Conservation (phyloP, 2,113 vertebrate species). For the Polypterus bichir region DNA sequence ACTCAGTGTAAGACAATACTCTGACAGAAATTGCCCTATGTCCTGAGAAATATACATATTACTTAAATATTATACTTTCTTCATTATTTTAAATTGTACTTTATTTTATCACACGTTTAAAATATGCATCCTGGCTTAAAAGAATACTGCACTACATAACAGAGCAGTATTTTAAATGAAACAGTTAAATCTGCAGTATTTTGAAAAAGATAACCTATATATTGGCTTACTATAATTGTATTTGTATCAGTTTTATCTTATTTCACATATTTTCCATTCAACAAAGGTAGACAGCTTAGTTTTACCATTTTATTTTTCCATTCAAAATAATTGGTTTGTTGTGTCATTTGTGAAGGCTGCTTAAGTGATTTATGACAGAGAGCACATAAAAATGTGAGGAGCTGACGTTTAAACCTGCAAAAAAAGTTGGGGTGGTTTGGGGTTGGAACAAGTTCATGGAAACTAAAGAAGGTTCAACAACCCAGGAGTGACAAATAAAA, state of each 20-base stretch:
- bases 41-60: too few relatives aligned
- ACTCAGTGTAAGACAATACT: too few relatives aligned
- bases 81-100: too few relatives aligned
- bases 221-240: not conserved
- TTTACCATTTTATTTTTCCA: constrained; percentile 2
- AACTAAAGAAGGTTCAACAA: constrained; percentile 29
- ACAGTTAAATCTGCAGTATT: constrained; percentile 2
- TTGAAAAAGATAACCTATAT: not conserved
- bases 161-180: not conserved
- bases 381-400: constrained; percentile 18
- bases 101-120: too few relatives aligned
- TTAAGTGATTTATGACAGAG: constrained; percentile 20
- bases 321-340: constrained; percentile 1
- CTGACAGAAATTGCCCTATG: too few relatives aligned
- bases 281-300: not conserved
- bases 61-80: too few relatives aligned
- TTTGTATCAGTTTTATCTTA: not conserved
- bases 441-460: constrained; percentile 16
- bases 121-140: too few relatives aligned
- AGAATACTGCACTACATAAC: too few relatives aligned
- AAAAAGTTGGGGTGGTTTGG: constrained; percentile 17
- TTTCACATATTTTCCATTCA: constrained; percentile 4
- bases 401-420: constrained; percentile 22
- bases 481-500: constrained; percentile 1
- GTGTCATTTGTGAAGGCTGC: constrained; percentile 3